These are phyloP conservation scores for Petrocephalus sullivani DNA, from an alignment of 2,797 vertebrate species.

Conservation along the genomic window DNA sequence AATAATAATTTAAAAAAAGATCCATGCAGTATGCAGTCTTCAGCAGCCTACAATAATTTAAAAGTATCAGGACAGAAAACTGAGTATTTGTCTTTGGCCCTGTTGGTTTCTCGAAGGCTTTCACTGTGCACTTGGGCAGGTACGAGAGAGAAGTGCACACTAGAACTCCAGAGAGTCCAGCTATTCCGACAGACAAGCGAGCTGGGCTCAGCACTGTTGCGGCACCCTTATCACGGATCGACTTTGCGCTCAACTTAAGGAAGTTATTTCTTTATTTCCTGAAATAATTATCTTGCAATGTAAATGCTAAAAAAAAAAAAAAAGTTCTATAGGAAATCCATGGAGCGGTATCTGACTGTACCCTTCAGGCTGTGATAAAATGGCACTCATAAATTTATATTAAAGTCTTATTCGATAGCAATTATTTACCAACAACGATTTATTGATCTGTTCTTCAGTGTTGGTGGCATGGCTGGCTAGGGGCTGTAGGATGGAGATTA, in stretches of 20 bases:
- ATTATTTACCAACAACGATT: constrained; percentile 81
- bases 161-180: neutral
- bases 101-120: neutral
- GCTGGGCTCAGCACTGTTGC: neutral
- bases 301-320: constrained; percentile 55
- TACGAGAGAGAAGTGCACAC: neutral
- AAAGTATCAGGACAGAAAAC: neutral
- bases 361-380: constrained; percentile 72
- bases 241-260: constrained; percentile 16
- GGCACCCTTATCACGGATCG: neutral
- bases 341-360: constrained; percentile 55
- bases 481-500: constrained; percentile 36
- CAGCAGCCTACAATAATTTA: neutral
- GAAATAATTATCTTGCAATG: constrained; percentile 39
- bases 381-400: constrained; percentile 76
- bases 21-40: neutral
- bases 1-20: neutral
- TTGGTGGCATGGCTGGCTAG: constrained; percentile 32
- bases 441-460: constrained; percentile 62
- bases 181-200: neutral
- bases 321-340: constrained; percentile 64
- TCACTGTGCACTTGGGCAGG: neutral
- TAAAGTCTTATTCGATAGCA: constrained; percentile 72
- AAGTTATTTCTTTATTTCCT: constrained; percentile 15
- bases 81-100: neutral